Evolutionary conservation across 2,113 vertebrate genomes (phyloP).

Genomic region (Perognathus longimembris): DNA sequence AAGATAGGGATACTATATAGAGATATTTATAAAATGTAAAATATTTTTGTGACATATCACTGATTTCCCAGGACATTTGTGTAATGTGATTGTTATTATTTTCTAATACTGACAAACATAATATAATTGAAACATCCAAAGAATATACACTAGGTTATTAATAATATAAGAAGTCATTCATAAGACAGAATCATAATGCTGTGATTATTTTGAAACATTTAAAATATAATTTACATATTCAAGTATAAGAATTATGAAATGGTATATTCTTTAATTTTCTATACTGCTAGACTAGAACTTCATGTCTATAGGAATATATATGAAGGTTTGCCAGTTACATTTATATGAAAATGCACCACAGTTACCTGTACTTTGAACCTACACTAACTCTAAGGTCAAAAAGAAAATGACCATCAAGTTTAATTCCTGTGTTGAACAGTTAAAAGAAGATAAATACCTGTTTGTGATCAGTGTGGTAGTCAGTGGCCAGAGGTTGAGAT

Average conservation of each 20-base stretch:
- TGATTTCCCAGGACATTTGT: neutral
- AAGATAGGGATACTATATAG: neutral
- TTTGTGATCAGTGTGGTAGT: neutral
- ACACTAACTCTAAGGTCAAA: neutral
- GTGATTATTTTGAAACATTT: neutral
- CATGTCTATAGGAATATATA: neutral
- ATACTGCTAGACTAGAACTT: neutral
- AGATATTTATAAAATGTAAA: neutral
- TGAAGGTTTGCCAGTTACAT: neutral
- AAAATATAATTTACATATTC: conserved; percentile 41
- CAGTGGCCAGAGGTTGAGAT: neutral
- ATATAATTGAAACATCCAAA: neutral
- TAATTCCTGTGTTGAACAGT: neutral
- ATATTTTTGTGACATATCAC: neutral
- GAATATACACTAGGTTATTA: neutral
- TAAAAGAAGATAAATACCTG: neutral
- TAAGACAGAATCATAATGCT: neutral
- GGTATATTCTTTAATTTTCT: neutral
- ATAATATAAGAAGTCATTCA: neutral
- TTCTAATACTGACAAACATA: conserved; percentile 6
- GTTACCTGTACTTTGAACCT: neutral
- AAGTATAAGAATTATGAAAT: neutral
- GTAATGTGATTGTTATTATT: neutral
- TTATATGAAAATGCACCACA: neutral
- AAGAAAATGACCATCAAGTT: neutral